These are phyloP conservation scores for Pavo muticus DNA, from an alignment of 2,113 vertebrate genomes.

Conservation along the genomic window DNA sequence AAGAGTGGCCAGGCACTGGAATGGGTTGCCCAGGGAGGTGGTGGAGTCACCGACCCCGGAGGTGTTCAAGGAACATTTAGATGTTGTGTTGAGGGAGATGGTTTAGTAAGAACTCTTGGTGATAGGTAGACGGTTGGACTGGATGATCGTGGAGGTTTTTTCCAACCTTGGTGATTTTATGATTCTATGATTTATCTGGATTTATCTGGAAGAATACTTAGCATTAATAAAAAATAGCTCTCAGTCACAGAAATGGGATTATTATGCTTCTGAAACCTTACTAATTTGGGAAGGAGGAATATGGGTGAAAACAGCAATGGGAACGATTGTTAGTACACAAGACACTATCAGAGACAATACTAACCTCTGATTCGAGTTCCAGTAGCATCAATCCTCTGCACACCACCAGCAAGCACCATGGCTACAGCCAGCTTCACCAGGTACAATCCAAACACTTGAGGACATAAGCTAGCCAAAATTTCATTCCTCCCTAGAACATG, in stretches of 20 bases:
- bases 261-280: not conserved
- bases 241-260: not conserved
- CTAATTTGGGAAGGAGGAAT: not conserved
- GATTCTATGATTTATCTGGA: not conserved
- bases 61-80: too few species aligned
- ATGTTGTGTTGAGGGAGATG: too few species aligned
- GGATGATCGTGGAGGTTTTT: too few species aligned
- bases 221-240: not conserved
- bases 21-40: too few species aligned
- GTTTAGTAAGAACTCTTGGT: too few species aligned
- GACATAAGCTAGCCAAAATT: conserved; percentile 93
- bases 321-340: not conserved
- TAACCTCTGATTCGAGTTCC: conserved; percentile 92
- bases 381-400: conserved; percentile 91
- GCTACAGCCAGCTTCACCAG: conserved; percentile 94
- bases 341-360: conserved; percentile 41
- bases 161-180: too few species aligned
- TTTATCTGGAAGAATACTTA: not conserved
- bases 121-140: too few species aligned
- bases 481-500: conserved; percentile 88
- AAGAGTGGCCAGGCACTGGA: too few species aligned
- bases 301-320: not conserved
- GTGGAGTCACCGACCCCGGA: too few species aligned
- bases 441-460: conserved; percentile 96
- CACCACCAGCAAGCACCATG: conserved; percentile 94